Base-by-base conservation (phyloP, 1,140 invertebrate genomes). In the Hycleus phaleratus region DNA sequence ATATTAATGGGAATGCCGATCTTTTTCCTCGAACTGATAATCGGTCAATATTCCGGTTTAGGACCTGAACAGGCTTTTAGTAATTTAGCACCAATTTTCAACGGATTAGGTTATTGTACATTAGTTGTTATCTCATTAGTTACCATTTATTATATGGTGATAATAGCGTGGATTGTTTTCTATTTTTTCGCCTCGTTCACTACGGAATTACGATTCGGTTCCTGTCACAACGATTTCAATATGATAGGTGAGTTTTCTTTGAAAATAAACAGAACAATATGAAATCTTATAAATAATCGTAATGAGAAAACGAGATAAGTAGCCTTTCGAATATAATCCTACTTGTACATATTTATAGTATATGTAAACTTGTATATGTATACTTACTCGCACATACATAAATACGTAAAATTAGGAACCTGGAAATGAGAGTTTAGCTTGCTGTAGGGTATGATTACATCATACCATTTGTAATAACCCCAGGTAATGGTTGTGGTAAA, bases 101-200 rank as follows among this genome's bases (percentile, higher is more conserved):
- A 74, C 57, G 84, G 83, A 1, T 69, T 87, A 1, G 86, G 86
- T 6, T 82, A 85, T 50, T 85, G 82, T 49, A 84, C 82, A 4
- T 71, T 87, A 10, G 80, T 91, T 8, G 87, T 93, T 51, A 90
- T 92, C 0, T 81, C 80, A 25, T 79, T 90, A 63, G 81, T 93
- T 26, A 88, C 87, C 46, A 82, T 90, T 5, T 93, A 92, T 68
- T 93, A 91, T 71, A 90, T 90, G 78, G 81, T 92, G 4, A 87
- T 93, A 45, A 82, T 91, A 0, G 80, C 86, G 0, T 92, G 88
- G 88, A 84, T 84, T 0, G 65, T 90, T 26, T 88, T 86, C 68
- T 92, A 91, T 66, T 81, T 87, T 0, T 82, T 87, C 52, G 78
- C 82, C 7, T 89, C 88, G 1, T 84, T 91, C 62, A 78, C 74